Evolutionary conservation across 2,888 invertebrate species (phyloP), one percentile per base, ranked within the genome.

Genomic region (Orthonevra nobilis): DNA sequence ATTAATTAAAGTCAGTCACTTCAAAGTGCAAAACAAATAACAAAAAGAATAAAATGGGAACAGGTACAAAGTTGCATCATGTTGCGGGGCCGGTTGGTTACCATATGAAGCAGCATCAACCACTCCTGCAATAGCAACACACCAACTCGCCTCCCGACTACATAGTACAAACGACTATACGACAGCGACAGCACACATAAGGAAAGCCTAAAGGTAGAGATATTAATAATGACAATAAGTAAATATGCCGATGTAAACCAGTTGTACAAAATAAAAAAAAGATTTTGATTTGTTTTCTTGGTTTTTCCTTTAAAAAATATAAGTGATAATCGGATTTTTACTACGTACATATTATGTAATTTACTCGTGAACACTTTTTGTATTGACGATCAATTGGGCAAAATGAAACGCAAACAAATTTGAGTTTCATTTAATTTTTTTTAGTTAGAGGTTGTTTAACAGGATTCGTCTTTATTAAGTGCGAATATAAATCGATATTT

Each of bases 181-280:
- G 38, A 23, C 12, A 5, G 40, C 20, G 12, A 17, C 26, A 14
- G 30, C 14, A 30, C 9, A 30, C 17, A 48, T 42, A 23, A 3
- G 23, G 10, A 15, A 52, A 26, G 14, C 15, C 50, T 34, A 4
- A 17, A 36, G 32, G n/a, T 14, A 46, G 14, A 28, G 54, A 54
- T 68, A 69, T 74, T 68, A 68, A 69, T 74, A 69, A 69, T 74
- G 54, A 74, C 74, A 69, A 68, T 54, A 61, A 48, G 61, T 61
- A 69, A 74, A 68, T 61, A 68, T 74, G 68, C 61, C 46, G 54
- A 68, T 61, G 68, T 54, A 68, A 68, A 74, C 74, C 69, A 61
- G 69, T 74, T 74, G 68, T 28, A 30, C 54, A 20, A 14, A 36
- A 26, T 40, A 1, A 14, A 30, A 9, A 40, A 40, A 40, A 6